phyloP scores from a whole-genome alignment of 2,888 invertebrate species.

The Theretra japonica region DNA sequence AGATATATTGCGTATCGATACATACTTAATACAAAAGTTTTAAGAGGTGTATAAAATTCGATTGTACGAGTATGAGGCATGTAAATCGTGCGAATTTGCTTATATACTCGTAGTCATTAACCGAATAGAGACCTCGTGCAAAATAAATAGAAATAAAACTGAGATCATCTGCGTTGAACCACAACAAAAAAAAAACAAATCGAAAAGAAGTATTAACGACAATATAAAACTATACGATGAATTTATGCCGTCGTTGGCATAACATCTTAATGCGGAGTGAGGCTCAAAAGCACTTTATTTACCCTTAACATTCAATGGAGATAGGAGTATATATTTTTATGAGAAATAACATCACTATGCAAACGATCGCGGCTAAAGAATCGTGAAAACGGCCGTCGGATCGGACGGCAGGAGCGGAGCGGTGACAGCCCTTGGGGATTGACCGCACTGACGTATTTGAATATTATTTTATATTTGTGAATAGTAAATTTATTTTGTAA shows the following conservation, averaged over 20 bases:
- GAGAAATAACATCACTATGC: slow-evolving; percentile 50
- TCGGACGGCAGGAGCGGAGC: slow-evolving; percentile 5
- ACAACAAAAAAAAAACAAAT: neutral
- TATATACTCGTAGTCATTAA: no score
- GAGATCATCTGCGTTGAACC: neutral
- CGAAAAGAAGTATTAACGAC: slow-evolving; percentile 12
- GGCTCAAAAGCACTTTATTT: slow-evolving; percentile 40
- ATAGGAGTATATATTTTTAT: slow-evolving; percentile 60
- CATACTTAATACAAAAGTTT: no score
- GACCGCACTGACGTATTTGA: neutral
- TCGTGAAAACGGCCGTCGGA: slow-evolving; percentile 32
- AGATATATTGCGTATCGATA: no score
- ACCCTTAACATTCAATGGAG: slow-evolving; percentile 58
- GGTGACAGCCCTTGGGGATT: neutral
- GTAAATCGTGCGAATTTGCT: no score
- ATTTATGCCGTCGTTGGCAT: slow-evolving; percentile 20
- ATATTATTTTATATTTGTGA: neutral
- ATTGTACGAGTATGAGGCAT: no score
- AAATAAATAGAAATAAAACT: no score
- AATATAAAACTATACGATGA: slow-evolving; percentile 21
- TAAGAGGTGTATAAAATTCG: no score
- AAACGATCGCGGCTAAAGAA: slow-evolving; percentile 42
- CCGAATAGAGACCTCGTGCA: no score
- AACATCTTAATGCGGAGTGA: slow-evolving; percentile 28
- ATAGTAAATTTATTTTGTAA: neutral